A percentile compares a stretch with the other conserved stretches of the same genome.
Conservation (phyloP, 2,888 invertebrate genomes). For the Acronicta alni region DNA sequence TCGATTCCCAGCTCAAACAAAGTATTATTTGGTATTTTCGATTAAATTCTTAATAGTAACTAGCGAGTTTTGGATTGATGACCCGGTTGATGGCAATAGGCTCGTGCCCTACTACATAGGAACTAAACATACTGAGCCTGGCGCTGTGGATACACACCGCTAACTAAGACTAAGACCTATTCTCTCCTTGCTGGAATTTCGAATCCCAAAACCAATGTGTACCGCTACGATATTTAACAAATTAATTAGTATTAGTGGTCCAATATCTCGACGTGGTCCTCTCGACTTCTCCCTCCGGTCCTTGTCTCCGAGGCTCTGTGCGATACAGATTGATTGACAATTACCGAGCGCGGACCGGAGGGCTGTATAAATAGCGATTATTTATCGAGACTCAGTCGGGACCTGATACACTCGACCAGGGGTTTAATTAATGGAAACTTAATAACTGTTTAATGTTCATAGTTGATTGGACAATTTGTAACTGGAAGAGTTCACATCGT, state of each 20-base stretch:
- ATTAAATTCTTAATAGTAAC: too few relatives aligned
- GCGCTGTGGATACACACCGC: too few relatives aligned
- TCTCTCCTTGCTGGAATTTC: neutral
- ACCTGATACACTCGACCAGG: slow-evolving; percentile 34
- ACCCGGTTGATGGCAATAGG: too few relatives aligned
- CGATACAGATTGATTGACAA: slow-evolving; percentile 65
- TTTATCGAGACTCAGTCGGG: slow-evolving; percentile 57
- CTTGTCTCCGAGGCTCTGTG: slow-evolving; percentile 29
- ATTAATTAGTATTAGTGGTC: slow-evolving; percentile 34
- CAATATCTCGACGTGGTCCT: slow-evolving; percentile 22
- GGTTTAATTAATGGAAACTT: slow-evolving; percentile 55
- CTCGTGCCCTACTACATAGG: too few relatives aligned
- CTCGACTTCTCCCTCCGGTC: slow-evolving; percentile 3
- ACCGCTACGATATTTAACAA: slow-evolving; percentile 20
- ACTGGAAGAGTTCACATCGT: slow-evolving; percentile 12
- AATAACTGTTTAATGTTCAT: slow-evolving; percentile 33
- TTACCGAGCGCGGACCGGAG: slow-evolving; percentile 55
- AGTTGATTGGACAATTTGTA: slow-evolving; percentile 15
- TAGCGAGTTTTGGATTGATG: too few relatives aligned
- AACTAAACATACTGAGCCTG: too few relatives aligned
- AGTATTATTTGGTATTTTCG: too few relatives aligned
- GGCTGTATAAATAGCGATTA: slow-evolving; percentile 60
- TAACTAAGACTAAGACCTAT: too few relatives aligned
- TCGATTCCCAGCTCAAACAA: too few relatives aligned
- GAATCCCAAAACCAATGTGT: neutral